Base-by-base conservation (phyloP, 2,113 vertebrate species). In the Haemorhous mexicanus region DNA sequence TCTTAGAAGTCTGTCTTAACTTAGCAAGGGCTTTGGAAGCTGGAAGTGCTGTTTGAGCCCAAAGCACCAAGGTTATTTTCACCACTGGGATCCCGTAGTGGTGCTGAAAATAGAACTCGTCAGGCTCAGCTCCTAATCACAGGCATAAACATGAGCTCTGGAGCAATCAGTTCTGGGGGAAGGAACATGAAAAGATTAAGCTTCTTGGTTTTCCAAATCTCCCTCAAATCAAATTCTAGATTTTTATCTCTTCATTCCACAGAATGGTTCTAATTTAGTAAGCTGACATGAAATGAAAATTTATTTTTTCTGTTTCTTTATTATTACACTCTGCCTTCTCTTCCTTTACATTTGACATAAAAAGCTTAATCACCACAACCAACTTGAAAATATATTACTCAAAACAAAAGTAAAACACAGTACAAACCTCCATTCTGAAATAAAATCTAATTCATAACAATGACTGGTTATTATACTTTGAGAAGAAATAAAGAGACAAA, bases 71-170 rank as follows among this genome's bases (percentile, higher is more conserved):
- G 92, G 84, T 83, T 85, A 89, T 69, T 59, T 95, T 78, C 80
- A 89, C 35, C 0, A 0, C 47, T 2, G 7, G 62, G 68, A 74
- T 88, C 76, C 75, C 43, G 5, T 12, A 84, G 76, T 79, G 37
- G 35, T 20, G 59, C 87, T 92, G 88, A 96, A 95, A 96, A 96
- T 89, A 95, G 90, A 94, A 93, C 70, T 86, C 2, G 1, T 76
- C 82, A 86, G 61, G 47, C 68, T 95, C 68, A 53, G 76, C n/a
- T 92, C 64, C 69, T 90, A 87, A 94, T 94, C 88, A 86, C 68
- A 72, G 2, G 1, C 75, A 80, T 39, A 96, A 95, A 88, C 76
- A 81, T 50, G 37, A 95, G 61, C 73, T 90, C 68, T 44, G 44
- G 79, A 95, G 64, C 83, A 93, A 92, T 95, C 92, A 90, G 52